A percentile compares a stretch with the other conserved stretches of the same genome.
Evolutionary conservation across 2,888 invertebrate genomes (phyloP).

Genomic region (Xestobium rufovillosum): DNA sequence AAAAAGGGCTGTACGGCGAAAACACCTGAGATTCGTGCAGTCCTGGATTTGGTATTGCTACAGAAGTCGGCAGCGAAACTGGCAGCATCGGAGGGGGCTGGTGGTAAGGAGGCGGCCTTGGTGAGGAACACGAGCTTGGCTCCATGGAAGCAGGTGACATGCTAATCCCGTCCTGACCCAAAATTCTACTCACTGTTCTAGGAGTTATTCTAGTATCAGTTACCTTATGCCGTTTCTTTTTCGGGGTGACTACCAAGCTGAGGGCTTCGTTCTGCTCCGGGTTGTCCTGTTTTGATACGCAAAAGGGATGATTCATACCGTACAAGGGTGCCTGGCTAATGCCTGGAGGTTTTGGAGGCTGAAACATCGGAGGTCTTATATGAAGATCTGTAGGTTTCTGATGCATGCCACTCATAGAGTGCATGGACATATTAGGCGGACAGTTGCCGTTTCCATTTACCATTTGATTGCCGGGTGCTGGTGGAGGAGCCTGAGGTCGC

Average conservation of each 20-base stretch:
- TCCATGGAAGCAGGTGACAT: slow-evolving; percentile 57
- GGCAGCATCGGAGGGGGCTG: slow-evolving; percentile 76
- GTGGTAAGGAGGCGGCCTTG: slow-evolving; percentile 54
- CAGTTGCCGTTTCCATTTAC: slow-evolving; percentile 43
- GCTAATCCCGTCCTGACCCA: slow-evolving; percentile 73
- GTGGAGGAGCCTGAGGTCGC: slow-evolving; percentile 44
- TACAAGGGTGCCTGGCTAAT: slow-evolving; percentile 57
- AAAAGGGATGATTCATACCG: slow-evolving; percentile 50
- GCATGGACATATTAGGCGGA: slow-evolving; percentile 49
- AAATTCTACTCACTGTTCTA: slow-evolving; percentile 77
- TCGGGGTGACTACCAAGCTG: slow-evolving; percentile 88
- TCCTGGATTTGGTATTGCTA: slow-evolving; percentile 94
- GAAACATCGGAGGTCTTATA: slow-evolving; percentile 71
- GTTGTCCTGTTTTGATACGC: slow-evolving; percentile 55
- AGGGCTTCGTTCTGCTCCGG: slow-evolving; percentile 91
- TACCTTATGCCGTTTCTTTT: slow-evolving; percentile 96
- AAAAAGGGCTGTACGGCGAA: slow-evolving; percentile 86
- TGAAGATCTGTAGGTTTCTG: slow-evolving; percentile 48
- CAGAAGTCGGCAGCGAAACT: slow-evolving; percentile 85
- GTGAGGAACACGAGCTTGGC: slow-evolving; percentile 59
- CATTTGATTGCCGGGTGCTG: slow-evolving; percentile 45
- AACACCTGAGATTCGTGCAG: slow-evolving; percentile 91
- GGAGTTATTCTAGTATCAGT: slow-evolving; percentile 91
- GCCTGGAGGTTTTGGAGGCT: slow-evolving; percentile 55
- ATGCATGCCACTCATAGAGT: slow-evolving; percentile 34